Base-by-base conservation (phyloP, 2,888 invertebrate species). In the Theretra japonica region DNA sequence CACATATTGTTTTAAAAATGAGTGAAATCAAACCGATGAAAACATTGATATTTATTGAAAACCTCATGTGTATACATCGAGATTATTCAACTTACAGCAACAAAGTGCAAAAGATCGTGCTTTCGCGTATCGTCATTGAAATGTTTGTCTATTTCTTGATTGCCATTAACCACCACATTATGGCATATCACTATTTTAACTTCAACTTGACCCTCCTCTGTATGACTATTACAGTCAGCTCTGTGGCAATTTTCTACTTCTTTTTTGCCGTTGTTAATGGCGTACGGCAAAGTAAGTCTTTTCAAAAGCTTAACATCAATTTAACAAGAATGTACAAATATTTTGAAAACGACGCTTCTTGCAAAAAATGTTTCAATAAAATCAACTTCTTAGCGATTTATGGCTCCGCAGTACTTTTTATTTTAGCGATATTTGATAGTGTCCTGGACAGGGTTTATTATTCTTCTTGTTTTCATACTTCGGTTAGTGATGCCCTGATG, bases 21-120 rank as follows among this genome's bases (percentile, higher is more conserved):
- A 30, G 30, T n/a, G 65, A 71, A 23, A 71, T 65, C 6, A 71
- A 71, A 71, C 53, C 56, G 17, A 33, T 71, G 4, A 71, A 71
- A 23, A 53, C 53, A 23, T 19, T 41, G 1, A 50, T 60, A 23
- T 19, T 41, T 6, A 8, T 33, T 0, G 70, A 70, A 71, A 71
- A 71, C 30, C 56, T 71, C 17, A 11, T 71, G 17, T 71, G 65
- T 33, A 57, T 65, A 7, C 62, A 71, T 41, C 59, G 70, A 25
- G 65, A 71, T 23, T 56, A 50, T 23, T 56, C n/a, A 21, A n/a
- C 21, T 30, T 71, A 53, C n/a, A 33, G n/a, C n/a, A 23, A 56
- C 56, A 30, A 15, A 33, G 21, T n/a, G n/a, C 53, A 41, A 2
- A 23, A 15, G 33, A 50, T 65, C 21, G 28, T 62, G 21, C 2